Percentiles rank a stretch among this genome's conserved stretches.
Evolutionary conservation across 2,797 vertebrate species (phyloP).

Genomic region (Basileuterus tristriatus): DNA sequence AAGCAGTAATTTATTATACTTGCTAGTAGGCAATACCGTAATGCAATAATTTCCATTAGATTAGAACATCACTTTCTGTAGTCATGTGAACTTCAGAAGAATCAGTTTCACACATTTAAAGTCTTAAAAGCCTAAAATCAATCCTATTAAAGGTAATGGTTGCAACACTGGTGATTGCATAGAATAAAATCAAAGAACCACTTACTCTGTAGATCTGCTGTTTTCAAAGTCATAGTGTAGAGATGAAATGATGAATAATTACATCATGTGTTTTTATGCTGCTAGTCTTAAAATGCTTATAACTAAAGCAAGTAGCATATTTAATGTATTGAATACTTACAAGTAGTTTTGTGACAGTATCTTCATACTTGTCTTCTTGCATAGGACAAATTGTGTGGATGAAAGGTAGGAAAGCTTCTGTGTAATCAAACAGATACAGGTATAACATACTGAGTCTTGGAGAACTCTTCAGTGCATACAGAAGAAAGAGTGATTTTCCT

Average conservation of each 20-base stretch:
- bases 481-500: constrained; percentile 90
- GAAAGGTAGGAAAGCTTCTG: constrained; percentile 91
- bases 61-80: not conserved
- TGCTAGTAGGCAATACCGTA: not conserved
- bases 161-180: not conserved
- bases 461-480: constrained; percentile 91
- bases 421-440: constrained; percentile 88
- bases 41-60: not conserved
- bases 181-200: not conserved
- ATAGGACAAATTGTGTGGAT: constrained; percentile 90
- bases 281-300: not conserved
- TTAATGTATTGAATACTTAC: constrained; percentile 65
- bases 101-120: not conserved
- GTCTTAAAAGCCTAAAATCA: not conserved
- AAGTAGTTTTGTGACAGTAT: constrained; percentile 73
- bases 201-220: not conserved
- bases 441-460: constrained; percentile 83
- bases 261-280: not conserved
- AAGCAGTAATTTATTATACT: not conserved
- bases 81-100: not conserved
- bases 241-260: not conserved
- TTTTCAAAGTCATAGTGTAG: not conserved
- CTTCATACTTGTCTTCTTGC: constrained; percentile 69
- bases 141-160: not conserved
- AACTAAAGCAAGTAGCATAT: not conserved